Evolutionary conservation across 1,140 invertebrate species (phyloP).

Genomic region (Drosophila ananassae): DNA sequence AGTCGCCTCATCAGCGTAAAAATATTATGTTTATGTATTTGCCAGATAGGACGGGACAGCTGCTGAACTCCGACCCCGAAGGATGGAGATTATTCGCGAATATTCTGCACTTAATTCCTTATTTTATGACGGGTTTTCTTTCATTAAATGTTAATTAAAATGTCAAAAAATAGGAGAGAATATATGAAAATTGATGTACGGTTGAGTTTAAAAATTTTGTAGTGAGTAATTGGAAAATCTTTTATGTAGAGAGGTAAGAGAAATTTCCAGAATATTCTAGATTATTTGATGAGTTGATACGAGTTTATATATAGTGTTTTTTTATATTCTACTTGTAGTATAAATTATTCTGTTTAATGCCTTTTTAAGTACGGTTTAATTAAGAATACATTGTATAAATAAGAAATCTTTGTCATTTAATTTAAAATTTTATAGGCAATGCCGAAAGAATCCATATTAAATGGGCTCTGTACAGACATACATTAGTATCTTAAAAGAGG

Average conservation of each 20-base stretch:
- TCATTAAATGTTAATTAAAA: slow-evolving; percentile 10
- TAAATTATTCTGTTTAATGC: too few species aligned
- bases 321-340: too few species aligned
- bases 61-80: not conserved
- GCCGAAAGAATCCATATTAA: too few species aligned
- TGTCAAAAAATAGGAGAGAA: not conserved
- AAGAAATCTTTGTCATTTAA: too few species aligned
- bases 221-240: not conserved
- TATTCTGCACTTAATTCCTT: not conserved
- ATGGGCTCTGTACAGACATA: too few species aligned
- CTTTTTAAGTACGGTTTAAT: too few species aligned
- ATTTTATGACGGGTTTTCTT: not conserved
- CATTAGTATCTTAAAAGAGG: too few species aligned
- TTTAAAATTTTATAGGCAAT: too few species aligned
- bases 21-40: slow-evolving; percentile 19
- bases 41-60: not conserved
- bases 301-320: too few species aligned
- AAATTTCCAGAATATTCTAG: not conserved
- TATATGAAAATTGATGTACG: not conserved
- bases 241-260: not conserved
- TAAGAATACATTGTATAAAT: too few species aligned
- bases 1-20: not conserved
- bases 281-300: not conserved
- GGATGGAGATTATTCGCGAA: slow-evolving; percentile 26
- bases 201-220: too few species aligned